Evolutionary conservation across 2,113 vertebrate genomes (phyloP).

Genomic region (Raja brachyura): DNA sequence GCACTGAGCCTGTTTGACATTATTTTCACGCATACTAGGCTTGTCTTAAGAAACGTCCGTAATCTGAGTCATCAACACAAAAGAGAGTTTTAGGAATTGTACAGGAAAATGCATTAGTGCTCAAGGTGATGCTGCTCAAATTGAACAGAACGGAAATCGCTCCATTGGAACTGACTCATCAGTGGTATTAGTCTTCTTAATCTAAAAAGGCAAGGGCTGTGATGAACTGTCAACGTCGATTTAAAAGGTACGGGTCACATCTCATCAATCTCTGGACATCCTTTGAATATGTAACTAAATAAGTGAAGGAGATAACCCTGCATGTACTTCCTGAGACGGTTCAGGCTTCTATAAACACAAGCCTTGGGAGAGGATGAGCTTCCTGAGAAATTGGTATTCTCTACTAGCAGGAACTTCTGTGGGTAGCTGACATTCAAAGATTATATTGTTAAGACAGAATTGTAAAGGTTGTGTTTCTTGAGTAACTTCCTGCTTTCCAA

Average conservation of each 20-base stretch:
- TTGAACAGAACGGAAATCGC: background rate
- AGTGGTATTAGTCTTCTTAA: background rate
- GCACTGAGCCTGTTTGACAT: background rate
- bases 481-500: no score
- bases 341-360: no score
- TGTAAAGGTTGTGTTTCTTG: no score
- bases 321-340: no score
- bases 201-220: background rate
- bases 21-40: background rate
- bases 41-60: background rate
- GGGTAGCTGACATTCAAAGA: no score
- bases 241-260: background rate
- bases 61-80: background rate
- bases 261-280: background rate
- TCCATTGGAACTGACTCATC: background rate
- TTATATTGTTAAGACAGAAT: no score
- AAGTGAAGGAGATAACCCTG: background rate
- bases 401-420: no score
- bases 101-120: background rate
- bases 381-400: no score
- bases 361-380: no score
- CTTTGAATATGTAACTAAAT: slow-evolving; percentile 2
- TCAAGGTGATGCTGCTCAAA: background rate
- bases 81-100: background rate
- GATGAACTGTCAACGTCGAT: background rate